Evolutionary conservation across 2,113 vertebrate species (phyloP).

Genomic region (Albula glossodonta): DNA sequence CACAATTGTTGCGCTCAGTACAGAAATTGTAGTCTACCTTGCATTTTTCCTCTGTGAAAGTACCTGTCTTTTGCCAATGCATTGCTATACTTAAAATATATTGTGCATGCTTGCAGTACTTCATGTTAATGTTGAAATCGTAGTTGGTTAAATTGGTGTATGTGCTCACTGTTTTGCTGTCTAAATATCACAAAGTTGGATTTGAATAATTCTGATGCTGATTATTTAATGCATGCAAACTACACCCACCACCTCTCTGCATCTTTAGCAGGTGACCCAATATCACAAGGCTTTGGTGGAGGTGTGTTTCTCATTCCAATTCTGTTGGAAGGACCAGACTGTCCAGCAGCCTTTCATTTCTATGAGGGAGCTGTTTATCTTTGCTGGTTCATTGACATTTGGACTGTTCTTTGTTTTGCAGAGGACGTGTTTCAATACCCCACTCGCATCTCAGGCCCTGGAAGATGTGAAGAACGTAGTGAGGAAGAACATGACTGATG

Average conservation of each 20-base stretch:
- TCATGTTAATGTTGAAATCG: background rate
- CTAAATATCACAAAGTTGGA: no score
- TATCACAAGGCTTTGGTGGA: background rate
- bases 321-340: background rate
- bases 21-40: background rate
- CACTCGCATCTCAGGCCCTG: constrained; percentile 87
- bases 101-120: background rate
- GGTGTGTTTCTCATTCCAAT: background rate
- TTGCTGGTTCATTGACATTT: no score
- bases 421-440: constrained; percentile 95
- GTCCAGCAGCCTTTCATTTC: no score
- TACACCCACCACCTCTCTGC: no score
- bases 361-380: no score
- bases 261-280: background rate
- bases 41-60: background rate
- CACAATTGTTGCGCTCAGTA: background rate
- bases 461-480: constrained; percentile 98
- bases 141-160: no score
- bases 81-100: background rate
- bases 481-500: constrained; percentile 87
- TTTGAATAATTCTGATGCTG: no score
- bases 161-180: no score
- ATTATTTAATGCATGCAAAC: no score
- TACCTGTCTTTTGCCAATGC: no score
- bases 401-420: constrained; percentile 46